Evolutionary conservation across 2,797 vertebrate genomes (phyloP).

Genomic region (Cyprinodon diabolis): DNA sequence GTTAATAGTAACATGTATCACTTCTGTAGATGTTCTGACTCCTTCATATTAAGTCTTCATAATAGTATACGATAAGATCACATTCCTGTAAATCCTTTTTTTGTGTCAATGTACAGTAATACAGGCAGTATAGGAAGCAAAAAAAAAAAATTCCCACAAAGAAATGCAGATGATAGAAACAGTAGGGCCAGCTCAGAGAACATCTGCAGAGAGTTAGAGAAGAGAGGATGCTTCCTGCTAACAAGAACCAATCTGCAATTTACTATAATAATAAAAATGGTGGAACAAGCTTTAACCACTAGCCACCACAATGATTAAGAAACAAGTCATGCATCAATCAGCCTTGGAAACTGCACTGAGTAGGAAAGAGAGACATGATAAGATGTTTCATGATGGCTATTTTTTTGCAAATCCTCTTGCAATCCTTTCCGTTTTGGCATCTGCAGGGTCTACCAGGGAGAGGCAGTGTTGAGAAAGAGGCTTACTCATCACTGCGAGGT

Average conservation of each 20-base stretch:
- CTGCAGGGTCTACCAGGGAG: constrained; percentile 51
- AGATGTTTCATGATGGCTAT: constrained; percentile 34
- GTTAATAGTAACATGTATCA: constrained; percentile 26
- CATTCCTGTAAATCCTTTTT: constrained; percentile 26
- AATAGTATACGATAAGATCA: constrained; percentile 8
- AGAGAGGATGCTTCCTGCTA: constrained; percentile 68
- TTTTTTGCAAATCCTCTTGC: constrained; percentile 34
- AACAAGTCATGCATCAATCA: constrained; percentile 58
- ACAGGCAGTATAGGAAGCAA: constrained; percentile 34
- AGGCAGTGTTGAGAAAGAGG: constrained; percentile 58
- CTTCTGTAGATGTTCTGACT: constrained; percentile 3
- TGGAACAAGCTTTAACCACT: constrained; percentile 36
- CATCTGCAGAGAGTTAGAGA: constrained; percentile 73
- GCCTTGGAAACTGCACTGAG: constrained; percentile 46
- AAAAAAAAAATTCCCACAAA: constrained; percentile 54
- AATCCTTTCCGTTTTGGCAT: constrained; percentile 34
- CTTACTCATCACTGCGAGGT: constrained; percentile 56
- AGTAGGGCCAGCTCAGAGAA: constrained; percentile 54
- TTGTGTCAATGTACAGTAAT: constrained; percentile 12
- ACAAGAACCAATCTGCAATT: constrained; percentile 63
- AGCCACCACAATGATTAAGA: constrained; percentile 46
- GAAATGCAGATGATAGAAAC: constrained; percentile 40
- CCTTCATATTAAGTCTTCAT: constrained; percentile 18
- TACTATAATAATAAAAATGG: constrained; percentile 53
- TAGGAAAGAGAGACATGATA: constrained; percentile 25